These are phyloP conservation scores for Lepidothrix coronata DNA, from an alignment of 2,113 vertebrate genomes.

Conservation along the genomic window DNA sequence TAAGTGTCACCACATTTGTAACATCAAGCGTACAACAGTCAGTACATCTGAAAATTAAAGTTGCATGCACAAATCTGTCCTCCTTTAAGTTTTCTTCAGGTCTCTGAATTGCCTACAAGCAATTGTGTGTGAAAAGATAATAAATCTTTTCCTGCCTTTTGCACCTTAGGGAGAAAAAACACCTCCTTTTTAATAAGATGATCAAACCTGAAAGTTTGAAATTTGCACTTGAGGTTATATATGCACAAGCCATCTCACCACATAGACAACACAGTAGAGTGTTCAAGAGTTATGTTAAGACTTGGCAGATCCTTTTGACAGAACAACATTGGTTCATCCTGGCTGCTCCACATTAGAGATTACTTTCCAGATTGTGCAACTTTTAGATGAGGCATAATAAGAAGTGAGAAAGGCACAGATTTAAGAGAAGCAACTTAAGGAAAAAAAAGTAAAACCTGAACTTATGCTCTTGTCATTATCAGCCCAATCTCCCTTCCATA, in stretches of 20 bases:
- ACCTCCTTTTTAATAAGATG: not conserved
- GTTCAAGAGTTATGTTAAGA: not conserved
- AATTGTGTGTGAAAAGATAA: constrained; percentile 28
- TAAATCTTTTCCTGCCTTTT: not conserved
- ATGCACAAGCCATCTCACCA: not conserved
- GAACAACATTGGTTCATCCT: not conserved
- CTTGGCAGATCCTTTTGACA: not conserved
- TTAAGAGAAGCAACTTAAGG: constrained; percentile 5
- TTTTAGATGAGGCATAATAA: constrained; percentile 13
- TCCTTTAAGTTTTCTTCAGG: not conserved
- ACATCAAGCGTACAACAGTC: not conserved
- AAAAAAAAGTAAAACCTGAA: constrained; percentile 26
- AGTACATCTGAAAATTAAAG: not conserved
- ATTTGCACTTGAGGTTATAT: not conserved
- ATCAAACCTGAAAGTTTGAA: not conserved
- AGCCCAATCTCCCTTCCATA: not conserved
- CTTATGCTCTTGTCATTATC: constrained; percentile 9
- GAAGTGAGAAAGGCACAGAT: constrained; percentile 18
- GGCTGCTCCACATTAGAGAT: not conserved
- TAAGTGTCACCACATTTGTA: not conserved
- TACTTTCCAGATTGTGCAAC: constrained; percentile 4
- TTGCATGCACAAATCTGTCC: not conserved
- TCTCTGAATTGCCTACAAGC: not conserved
- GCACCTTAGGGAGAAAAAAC: not conserved
- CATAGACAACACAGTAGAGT: not conserved